Evolutionary conservation across 2,113 vertebrate species (phyloP), one percentile per base, ranked within the genome.

Genomic region (Jaculus jaculus): DNA sequence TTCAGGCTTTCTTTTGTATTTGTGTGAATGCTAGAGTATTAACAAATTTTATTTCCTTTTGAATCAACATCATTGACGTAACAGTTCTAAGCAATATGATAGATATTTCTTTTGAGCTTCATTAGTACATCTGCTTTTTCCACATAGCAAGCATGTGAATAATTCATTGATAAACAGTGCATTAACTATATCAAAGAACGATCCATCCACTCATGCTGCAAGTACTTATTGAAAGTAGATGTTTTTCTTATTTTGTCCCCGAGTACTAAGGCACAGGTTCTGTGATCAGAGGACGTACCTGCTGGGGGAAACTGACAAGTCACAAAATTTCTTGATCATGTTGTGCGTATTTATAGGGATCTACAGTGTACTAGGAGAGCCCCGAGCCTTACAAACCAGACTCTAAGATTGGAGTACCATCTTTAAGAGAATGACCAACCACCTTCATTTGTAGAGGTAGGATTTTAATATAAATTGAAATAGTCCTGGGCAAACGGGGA

Each of bases 31-130:
- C 4, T 12, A 66, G n/a, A 82, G 34, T 51, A 34, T 83, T 68
- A 78, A 84, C 28, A 39, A 54, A 77, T 87, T 84, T 77, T 84
- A 84, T 73, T 82, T 87, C 54, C n/a, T 47, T 42, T 78, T 72
- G 65, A 87, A 72, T 93, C 39, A 24, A 47, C 66, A 78, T 47
- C 74, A 71, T 30, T 42, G 5, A 15, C 21, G 12, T 92, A 69
- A 39, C 69, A 39, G 73, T 32, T 58, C 54, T 65, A 65, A 77
- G 68, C 23, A 42, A 80, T 68, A 26, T 51, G 60, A 80, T 47
- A 77, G 26, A 77, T 39, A 4, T 24, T 88, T 88, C 32, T 42
- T 74, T 82, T 60, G 74, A 74, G 4, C 30, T 8, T 74, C 75
- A 69, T 89, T n/a, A 26, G 16, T 84, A 34, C 51, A 85, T 69